Evolutionary conservation across 2,797 vertebrate genomes (phyloP), one percentile per base, ranked within the genome.

Genomic region (Eupleurogrammus muticus): DNA sequence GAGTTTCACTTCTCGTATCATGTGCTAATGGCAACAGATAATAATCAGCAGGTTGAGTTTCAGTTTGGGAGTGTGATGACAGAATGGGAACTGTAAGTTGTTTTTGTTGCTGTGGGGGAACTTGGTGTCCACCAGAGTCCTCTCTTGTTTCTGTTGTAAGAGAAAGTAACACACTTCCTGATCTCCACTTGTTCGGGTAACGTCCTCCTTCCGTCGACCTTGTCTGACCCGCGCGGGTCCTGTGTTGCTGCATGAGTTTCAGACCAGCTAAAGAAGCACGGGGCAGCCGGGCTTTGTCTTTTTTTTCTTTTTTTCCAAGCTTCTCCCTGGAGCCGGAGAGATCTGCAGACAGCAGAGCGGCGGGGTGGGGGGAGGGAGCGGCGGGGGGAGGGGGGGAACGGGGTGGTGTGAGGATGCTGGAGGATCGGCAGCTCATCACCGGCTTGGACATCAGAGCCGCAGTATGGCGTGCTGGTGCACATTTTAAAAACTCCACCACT

Each of bases 381-480:
- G 50, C 28, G 49, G 63, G 42, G 57, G 76, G 50, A 49, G 62
- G 69, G 53, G 47, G 11, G 9, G 20, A 40, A 13, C 19, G 13
- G 24, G 66, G 38, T 44, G 71, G 54, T 61, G 79, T 14, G 38
- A 70, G 66, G 71, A 72, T 61, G 80, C 79, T 11, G 65, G 65
- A 75, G 83, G 76, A 88, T 86, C 73, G 66, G 86, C 87, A 85
- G 82, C 86, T 87, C 83, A 75, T 92, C 84, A 74, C 72, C 81
- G 63, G 78, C 84, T 83, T 84, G 90, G 90, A 90, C 89, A 87
- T 71, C 72, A 69, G 71, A 93, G 83, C 93, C 90, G 93, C 93
- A 94, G 92, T 94, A 92, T 94, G 92, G 91, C 92, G 92, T 94
- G 93, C 90, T 87, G 78, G 79, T 89, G 93, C 93, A 95, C 94